These are phyloP conservation scores for Drosophila ogumai DNA, from an alignment of 1,140 invertebrate species.

Conservation along the genomic window DNA sequence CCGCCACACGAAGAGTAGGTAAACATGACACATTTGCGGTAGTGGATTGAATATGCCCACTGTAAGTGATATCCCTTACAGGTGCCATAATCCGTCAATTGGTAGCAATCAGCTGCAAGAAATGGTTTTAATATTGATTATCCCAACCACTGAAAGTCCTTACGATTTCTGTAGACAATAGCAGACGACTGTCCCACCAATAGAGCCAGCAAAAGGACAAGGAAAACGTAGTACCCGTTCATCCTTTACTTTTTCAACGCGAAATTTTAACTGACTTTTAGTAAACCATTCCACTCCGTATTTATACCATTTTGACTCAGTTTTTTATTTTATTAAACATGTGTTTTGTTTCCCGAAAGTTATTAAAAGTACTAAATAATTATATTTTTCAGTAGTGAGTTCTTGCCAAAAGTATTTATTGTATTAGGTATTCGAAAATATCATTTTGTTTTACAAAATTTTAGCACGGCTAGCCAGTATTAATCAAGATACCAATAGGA, in stretches of 20 bases:
- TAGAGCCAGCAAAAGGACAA: not conserved
- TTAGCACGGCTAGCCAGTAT: no score
- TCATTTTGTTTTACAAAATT: no score
- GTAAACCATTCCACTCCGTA: not conserved
- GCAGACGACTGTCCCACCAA: not conserved
- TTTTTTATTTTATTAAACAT: constrained; percentile 1
- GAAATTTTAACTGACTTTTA: not conserved
- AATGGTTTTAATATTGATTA: not conserved
- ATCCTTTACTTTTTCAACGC: not conserved
- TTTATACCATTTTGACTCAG: not conserved
- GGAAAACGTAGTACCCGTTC: not conserved
- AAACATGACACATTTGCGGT: not conserved
- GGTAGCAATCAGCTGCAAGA: not conserved
- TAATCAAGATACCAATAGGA: no score
- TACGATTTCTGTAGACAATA: not conserved
- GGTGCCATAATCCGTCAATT: not conserved
- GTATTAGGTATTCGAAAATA: not conserved
- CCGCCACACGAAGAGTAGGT: constrained; percentile 30
- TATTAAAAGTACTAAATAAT: not conserved
- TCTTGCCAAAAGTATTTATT: not conserved
- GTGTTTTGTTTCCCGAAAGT: not conserved
- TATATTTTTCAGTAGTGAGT: not conserved
- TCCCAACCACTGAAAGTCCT: not conserved
- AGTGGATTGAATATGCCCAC: constrained; percentile 1
- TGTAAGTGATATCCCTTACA: not conserved